These are phyloP conservation scores for Ceratina japonica DNA, from an alignment of 1,140 invertebrate species.

Conservation along the genomic window DNA sequence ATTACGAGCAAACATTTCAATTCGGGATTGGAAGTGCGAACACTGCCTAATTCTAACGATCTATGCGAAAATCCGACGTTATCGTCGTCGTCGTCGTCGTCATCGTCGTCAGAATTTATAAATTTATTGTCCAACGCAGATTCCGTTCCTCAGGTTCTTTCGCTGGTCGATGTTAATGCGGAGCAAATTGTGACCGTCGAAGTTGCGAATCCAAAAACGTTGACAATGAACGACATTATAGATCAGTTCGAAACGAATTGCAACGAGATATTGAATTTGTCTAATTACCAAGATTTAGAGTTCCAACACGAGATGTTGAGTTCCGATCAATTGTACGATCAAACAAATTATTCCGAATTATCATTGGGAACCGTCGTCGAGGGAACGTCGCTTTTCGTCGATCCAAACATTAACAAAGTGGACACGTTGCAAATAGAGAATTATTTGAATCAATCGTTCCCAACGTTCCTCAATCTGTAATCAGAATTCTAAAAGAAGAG, in stretches of 20 bases:
- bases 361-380: slow-evolving; percentile 65
- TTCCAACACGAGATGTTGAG: slow-evolving; percentile 63
- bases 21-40: slow-evolving; percentile 22
- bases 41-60: slow-evolving; percentile 12
- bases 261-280: slow-evolving; percentile 68
- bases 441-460: slow-evolving; percentile 65
- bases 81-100: no score
- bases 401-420: slow-evolving; percentile 62
- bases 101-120: slow-evolving; percentile 28
- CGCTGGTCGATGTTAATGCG: slow-evolving; percentile 67
- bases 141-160: slow-evolving; percentile 64
- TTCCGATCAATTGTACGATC: slow-evolving; percentile 65
- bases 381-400: slow-evolving; percentile 59
- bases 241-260: slow-evolving; percentile 70
- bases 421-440: slow-evolving; percentile 64
- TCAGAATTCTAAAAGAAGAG: no score
- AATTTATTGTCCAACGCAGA: slow-evolving; percentile 43
- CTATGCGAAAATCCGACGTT: slow-evolving; percentile 31
- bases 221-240: slow-evolving; percentile 59
- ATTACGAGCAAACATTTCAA: slow-evolving; percentile 22
- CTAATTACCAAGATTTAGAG: slow-evolving; percentile 65
- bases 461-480: slow-evolving; percentile 68
- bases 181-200: slow-evolving; percentile 70
- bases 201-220: slow-evolving; percentile 64
- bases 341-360: slow-evolving; percentile 67